These are phyloP conservation scores for Aythya baeri DNA, from an alignment of 2,113 vertebrate genomes.

Conservation along the genomic window DNA sequence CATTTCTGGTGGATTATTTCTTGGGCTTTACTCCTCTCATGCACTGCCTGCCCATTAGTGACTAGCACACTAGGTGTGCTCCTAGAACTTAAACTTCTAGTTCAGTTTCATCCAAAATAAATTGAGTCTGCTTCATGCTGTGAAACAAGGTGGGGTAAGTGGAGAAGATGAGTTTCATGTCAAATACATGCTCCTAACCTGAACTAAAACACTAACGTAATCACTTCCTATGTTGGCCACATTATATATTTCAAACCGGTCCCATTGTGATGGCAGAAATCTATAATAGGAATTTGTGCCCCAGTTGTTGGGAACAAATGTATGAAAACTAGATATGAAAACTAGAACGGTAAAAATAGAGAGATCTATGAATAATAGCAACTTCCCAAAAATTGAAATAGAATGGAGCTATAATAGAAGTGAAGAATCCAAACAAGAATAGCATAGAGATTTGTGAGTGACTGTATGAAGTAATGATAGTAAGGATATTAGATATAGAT, in stretches of 20 bases:
- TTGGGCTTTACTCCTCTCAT: background rate
- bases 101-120: background rate
- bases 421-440: background rate
- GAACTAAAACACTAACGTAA: background rate
- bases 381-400: background rate
- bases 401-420: background rate
- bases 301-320: background rate
- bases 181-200: background rate
- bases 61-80: background rate
- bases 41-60: background rate
- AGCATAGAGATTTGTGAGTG: background rate
- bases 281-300: background rate
- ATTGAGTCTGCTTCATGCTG: background rate
- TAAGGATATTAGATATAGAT: background rate
- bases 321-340: background rate
- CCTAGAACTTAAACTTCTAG: background rate
- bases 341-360: background rate
- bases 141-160: background rate
- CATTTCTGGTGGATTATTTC: background rate
- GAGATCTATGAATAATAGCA: background rate
- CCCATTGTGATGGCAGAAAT: background rate
- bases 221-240: background rate
- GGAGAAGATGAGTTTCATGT: background rate
- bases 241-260: background rate
- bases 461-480: background rate